Evolutionary conservation across 2,797 vertebrate genomes (phyloP), one percentile per base, ranked within the genome.

Genomic region (Acrossocheilus fasciatus): DNA sequence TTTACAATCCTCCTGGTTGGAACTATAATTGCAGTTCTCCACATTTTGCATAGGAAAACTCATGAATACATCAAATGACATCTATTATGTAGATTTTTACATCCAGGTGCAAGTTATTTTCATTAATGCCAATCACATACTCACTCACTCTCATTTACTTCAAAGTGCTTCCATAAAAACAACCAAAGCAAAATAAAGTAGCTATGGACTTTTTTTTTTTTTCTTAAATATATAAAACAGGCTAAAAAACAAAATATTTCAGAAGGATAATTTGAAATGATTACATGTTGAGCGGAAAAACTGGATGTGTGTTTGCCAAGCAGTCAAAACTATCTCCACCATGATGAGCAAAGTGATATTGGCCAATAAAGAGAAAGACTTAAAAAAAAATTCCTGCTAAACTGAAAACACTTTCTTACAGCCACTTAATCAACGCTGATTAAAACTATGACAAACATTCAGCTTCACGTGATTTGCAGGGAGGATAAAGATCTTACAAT

Each of bases 401-500:
- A 41, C n/a, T 17, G 57, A 62, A 84, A 68, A 70, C 66, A 72
- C 72, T 79, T 85, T 79, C 73, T 43, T 72, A 50, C 78, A 64
- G 73, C 18, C 76, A 87, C 72, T 68, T 88, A 76, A 83, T 83
- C 82, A 57, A 34, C 50, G n/a, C 23, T 69, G 82, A 83, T 82
- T 66, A 83, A 85, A 88, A 47, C 74, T 76, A 87, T 79, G 70
- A 70, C 34, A 70, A 73, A 79, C 78, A 87, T 80, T 89, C 30
- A 90, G 39, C 70, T 82, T 78, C 50, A 87, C 9, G 20, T 66
- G 68, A 90, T 85, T 83, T 54, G 12, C 81, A 26, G 36, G 36
- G 39, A 74, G 81, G 57, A 73, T 74, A 68, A 62, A 86, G 81
- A 78, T 57, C 69, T 81, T n/a, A 82, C 54, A 73, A 69, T 54